Conservation (phyloP, 2,113 vertebrate genomes). For the Sebastes schlegelii region DNA sequence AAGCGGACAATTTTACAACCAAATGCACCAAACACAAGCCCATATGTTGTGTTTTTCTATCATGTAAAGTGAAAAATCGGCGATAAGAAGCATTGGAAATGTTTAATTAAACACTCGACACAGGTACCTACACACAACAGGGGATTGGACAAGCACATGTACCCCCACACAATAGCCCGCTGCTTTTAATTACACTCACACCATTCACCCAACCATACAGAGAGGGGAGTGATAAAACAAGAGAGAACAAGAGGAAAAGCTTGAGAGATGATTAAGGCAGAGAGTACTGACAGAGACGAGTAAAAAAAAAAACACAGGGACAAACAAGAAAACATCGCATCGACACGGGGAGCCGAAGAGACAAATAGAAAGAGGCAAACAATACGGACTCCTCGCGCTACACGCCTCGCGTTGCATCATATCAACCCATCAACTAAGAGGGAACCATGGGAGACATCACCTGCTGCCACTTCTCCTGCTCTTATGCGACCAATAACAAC, state of each 20-base stretch:
- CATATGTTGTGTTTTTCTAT: background rate
- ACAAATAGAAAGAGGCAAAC: constrained; percentile 40
- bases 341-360: background rate
- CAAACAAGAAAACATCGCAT: constrained; percentile 42
- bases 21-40: background rate
- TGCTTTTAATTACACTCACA: constrained; percentile 77
- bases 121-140: constrained; percentile 54
- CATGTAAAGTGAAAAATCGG: constrained; percentile 4
- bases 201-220: constrained; percentile 49
- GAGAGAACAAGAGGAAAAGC: background rate
- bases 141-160: constrained; percentile 48
- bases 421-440: constrained; percentile 35
- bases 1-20: constrained; percentile 4
- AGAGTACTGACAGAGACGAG: constrained; percentile 21
- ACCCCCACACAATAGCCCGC: constrained; percentile 54
- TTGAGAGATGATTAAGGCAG: constrained; percentile 45
- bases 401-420: constrained; percentile 42
- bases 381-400: constrained; percentile 24
- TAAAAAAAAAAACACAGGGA: constrained; percentile 11
- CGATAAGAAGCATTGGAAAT: constrained; percentile 22
- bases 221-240: constrained; percentile 7
- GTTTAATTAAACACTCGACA: constrained; percentile 64
- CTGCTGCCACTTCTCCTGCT: constrained; percentile 55
- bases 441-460: constrained; percentile 52
- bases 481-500: constrained; percentile 53